Conservation (phyloP, 2,113 vertebrate genomes). For the Calonectris borealis region DNA sequence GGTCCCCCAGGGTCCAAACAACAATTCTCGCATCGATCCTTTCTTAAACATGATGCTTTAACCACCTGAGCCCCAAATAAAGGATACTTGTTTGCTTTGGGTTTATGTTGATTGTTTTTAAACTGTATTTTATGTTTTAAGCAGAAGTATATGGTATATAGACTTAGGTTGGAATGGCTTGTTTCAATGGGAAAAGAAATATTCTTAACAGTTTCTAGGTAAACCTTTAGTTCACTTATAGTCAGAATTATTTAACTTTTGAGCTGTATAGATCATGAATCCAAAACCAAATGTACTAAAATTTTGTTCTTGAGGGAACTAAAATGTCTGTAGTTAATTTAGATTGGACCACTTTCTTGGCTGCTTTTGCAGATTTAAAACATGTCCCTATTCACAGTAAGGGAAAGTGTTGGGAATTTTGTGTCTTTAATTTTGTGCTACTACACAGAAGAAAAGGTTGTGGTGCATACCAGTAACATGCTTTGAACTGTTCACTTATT, state of each 20-base stretch:
- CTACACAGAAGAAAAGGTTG: neutral
- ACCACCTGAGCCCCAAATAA: neutral
- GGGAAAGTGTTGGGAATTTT: neutral
- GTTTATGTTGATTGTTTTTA: slow-evolving; percentile 2
- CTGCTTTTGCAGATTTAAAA: neutral
- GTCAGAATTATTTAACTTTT: slow-evolving; percentile 50
- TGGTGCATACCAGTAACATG: neutral
- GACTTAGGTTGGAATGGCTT: slow-evolving; percentile 19
- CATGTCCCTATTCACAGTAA: neutral
- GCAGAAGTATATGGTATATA: neutral
- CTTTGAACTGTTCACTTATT: neutral
- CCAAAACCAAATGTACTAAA: slow-evolving; percentile 20
- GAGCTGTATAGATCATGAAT: neutral
- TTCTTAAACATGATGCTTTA: slow-evolving; percentile 4
- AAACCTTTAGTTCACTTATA: slow-evolving; percentile 53
- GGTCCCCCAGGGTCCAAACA: neutral
- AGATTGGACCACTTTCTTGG: neutral
- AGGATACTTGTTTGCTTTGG: neutral
- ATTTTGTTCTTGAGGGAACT: slow-evolving; percentile 24
- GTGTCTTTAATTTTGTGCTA: neutral
- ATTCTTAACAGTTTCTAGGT: slow-evolving; percentile 31
- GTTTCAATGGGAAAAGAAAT: slow-evolving; percentile 31
- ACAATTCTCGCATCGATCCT: neutral
- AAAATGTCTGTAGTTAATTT: slow-evolving; percentile 44
- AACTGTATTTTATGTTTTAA: neutral